A percentile compares a stretch with the other conserved stretches of the same genome.
Conservation (phyloP, 2,888 invertebrate genomes). For the Sipha maydis region DNA sequence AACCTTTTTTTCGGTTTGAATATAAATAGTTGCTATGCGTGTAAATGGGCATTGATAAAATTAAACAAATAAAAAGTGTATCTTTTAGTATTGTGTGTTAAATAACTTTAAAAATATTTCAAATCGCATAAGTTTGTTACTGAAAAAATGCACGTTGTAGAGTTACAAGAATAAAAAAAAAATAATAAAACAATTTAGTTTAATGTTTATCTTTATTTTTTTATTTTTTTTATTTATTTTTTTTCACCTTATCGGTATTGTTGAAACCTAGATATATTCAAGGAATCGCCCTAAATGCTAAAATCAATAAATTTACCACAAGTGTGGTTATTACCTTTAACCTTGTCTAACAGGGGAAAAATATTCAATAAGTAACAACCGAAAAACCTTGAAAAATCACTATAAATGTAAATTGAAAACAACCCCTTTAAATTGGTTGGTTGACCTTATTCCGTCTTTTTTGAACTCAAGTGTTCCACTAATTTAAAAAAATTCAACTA, state of each 20-base stretch:
- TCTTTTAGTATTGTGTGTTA: too few relatives aligned
- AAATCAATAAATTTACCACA: background rate
- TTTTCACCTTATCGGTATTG: background rate
- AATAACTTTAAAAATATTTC: too few relatives aligned
- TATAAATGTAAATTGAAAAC: conserved; percentile 26
- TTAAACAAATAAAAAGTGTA: too few relatives aligned
- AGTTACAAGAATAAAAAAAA: too few relatives aligned
- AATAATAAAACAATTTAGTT: too few relatives aligned
- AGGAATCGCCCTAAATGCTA: background rate
- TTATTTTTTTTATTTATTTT: too few relatives aligned
- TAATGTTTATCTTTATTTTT: too few relatives aligned
- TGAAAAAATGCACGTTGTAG: too few relatives aligned
- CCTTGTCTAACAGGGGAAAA: background rate
- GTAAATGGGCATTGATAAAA: too few relatives aligned
- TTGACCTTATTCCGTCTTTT: background rate
- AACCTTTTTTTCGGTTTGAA: too few relatives aligned
- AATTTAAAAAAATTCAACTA: conserved; percentile 28
- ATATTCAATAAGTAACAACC: conserved; percentile 38
- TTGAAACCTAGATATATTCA: background rate
- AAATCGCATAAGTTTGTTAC: too few relatives aligned
- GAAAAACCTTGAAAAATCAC: conserved; percentile 1
- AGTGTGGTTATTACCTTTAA: background rate
- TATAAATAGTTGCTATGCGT: too few relatives aligned
- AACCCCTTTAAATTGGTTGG: background rate
- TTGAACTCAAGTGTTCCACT: background rate